Evolutionary conservation across 2,888 invertebrate species (phyloP), one percentile per base, ranked within the genome.

Genomic region (Aspidapion aeneum): DNA sequence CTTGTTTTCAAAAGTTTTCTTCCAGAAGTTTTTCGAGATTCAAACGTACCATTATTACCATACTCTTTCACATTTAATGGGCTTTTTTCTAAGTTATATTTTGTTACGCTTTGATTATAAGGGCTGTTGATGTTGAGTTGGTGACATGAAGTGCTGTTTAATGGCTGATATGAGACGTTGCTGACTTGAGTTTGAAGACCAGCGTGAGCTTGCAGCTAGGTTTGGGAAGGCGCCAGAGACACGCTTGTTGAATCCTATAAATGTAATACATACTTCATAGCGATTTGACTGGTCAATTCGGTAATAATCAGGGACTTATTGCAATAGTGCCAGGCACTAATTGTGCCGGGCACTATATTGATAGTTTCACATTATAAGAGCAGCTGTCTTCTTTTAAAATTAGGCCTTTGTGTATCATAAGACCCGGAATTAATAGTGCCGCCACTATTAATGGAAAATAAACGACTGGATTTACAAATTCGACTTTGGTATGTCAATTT

Each of bases 241-340:
- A 87, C 87, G 74, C 88, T 88, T 60, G 88, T 88, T 63, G 89
- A 88, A 78, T 89, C 89, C 64, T 88, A 88, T 3, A 35, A 35
- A 35, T 35, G 3, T n/a, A n/a, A n/a, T n/a, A n/a, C n/a, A n/a
- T n/a, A n/a, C n/a, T n/a, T n/a, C n/a, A n/a, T n/a, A n/a, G n/a
- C n/a, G n/a, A n/a, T n/a, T n/a, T n/a, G n/a, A n/a, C n/a, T n/a
- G n/a, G n/a, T n/a, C n/a, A n/a, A n/a, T n/a, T n/a, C n/a, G n/a
- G n/a, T n/a, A n/a, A n/a, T n/a, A n/a, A n/a, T n/a, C n/a, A n/a
- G n/a, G n/a, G n/a, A n/a, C n/a, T n/a, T n/a, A n/a, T n/a, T n/a
- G n/a, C n/a, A n/a, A n/a, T n/a, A n/a, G n/a, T n/a, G n/a, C n/a
- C n/a, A n/a, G n/a, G n/a, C n/a, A n/a, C n/a, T n/a, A n/a, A n/a